Evolutionary conservation across 1,140 invertebrate genomes (phyloP).

Genomic region (Drosophila triauraria): DNA sequence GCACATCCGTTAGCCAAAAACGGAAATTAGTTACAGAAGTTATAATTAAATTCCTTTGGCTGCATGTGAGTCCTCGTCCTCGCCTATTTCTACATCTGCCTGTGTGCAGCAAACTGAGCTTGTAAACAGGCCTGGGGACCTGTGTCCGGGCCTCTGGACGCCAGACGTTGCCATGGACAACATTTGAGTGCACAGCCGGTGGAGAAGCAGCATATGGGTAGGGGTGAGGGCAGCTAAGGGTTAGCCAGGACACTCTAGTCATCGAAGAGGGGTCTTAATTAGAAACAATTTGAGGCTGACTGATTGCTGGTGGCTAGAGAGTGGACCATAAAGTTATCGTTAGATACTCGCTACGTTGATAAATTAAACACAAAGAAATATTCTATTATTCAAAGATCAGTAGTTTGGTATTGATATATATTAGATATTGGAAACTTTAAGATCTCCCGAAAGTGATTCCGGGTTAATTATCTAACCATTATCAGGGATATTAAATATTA

Average conservation of each 20-base stretch:
- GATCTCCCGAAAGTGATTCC: too few species aligned
- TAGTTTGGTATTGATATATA: not conserved
- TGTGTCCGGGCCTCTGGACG: slow-evolving; percentile 36
- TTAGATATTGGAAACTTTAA: too few species aligned
- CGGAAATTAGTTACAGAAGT: slow-evolving; percentile 82
- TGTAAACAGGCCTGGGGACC: slow-evolving; percentile 65
- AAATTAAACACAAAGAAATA: not conserved
- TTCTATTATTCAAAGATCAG: too few species aligned
- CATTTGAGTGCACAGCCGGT: slow-evolving; percentile 54
- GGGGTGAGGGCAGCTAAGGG: slow-evolving; percentile 9
- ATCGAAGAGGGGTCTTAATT: slow-evolving; percentile 64
- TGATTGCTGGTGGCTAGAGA: slow-evolving; percentile 56
- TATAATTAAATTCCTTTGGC: slow-evolving; percentile 78
- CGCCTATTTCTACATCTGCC: not conserved
- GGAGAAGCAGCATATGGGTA: not conserved
- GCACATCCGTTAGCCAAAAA: slow-evolving; percentile 66
- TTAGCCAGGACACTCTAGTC: slow-evolving; percentile 13
- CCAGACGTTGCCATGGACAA: slow-evolving; percentile 23
- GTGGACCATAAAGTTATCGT: slow-evolving; percentile 8
- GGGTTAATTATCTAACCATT: too few species aligned
- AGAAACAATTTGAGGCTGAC: slow-evolving; percentile 78
- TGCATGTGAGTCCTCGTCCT: slow-evolving; percentile 28
- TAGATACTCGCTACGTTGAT: slow-evolving; percentile 18
- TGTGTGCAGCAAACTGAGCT: slow-evolving; percentile 66
- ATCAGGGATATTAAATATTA: too few species aligned